A percentile compares a stretch with the other conserved stretches of the same genome.
phyloP scores from a whole-genome alignment of 1,140 invertebrate species.

The Sitophilus oryzae region DNA sequence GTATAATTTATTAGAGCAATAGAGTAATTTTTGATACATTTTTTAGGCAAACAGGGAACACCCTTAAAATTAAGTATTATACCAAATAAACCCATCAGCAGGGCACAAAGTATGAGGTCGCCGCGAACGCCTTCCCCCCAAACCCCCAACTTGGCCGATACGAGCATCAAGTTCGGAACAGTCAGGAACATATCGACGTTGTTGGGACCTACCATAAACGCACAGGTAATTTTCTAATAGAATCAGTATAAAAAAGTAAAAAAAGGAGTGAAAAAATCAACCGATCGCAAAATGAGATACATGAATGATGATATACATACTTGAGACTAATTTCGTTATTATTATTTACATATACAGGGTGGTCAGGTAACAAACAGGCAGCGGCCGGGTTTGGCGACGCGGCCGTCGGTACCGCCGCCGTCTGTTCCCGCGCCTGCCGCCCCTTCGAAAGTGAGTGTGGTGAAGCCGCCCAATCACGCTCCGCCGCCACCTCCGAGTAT shows the following conservation, averaged over 20 bases:
- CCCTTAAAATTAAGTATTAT: constrained; percentile 44
- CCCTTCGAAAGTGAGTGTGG: constrained; percentile 20
- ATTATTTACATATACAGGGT: not conserved
- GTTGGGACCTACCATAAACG: constrained; percentile 29
- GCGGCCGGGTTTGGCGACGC: constrained; percentile 1
- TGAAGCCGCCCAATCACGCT: constrained; percentile 38
- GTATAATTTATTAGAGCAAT: too few species aligned
- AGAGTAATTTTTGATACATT: not conserved
- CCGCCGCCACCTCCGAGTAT: constrained; percentile 35
- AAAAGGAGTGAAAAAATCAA: not conserved
- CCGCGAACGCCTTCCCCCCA: constrained; percentile 44
- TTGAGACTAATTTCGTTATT: too few species aligned
- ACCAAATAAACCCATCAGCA: constrained; percentile 47
- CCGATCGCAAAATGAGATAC: too few species aligned
- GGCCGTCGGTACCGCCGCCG: constrained; percentile 29
- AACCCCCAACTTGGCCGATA: constrained; percentile 15
- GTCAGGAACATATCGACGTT: constrained; percentile 36
- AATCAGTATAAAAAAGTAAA: too few species aligned
- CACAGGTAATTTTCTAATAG: constrained; percentile 6
- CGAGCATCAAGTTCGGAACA: constrained; percentile 34
- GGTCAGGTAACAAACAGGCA: not conserved
- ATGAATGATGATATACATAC: too few species aligned
- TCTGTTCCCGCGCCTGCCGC: constrained; percentile 28
- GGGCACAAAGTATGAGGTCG: constrained; percentile 51
- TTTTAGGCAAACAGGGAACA: not conserved